Evolutionary conservation across 2,888 invertebrate species (phyloP), one percentile per base, ranked within the genome.

Genomic region (Synergus itoensis): DNA sequence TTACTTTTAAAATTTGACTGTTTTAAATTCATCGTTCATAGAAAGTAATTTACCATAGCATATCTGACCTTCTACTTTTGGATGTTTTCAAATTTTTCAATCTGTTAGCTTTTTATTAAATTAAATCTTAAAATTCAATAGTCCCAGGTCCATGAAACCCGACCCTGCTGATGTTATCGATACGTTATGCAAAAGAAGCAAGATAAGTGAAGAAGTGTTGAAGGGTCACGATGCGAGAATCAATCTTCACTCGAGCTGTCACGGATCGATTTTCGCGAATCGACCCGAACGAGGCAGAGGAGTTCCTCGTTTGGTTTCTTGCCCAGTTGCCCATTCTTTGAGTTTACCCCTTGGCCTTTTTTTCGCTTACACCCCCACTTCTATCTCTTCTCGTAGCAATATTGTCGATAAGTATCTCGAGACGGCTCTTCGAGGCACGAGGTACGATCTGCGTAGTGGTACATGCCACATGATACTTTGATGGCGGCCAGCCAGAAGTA

Each of bases 401-500:
- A 88, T 90, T 86, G 85, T 82, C 87, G 91, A 91, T 91, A 90
- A 90, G 88, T 88, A 91, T 91, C 91, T 90, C 89, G 88, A 86
- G 87, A 86, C 86, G 85, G 86, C 86, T 88, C 88, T 88, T 86
- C 86, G 78, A 78, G 76, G 79, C 77, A 77, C 78, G 80, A 80
- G 80, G 81, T 78, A 79, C 80, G 80, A 83, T 83, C 82, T 79
- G 81, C 78, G 73, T 77, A 81, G 76, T 76, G 76, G 76, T 81
- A 80, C 82, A 81, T 84, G 81, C 80, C 81, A 86, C 84, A 85
- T 84, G 86, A 87, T 88, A 89, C 82, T 90, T 91, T 90, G 91
- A 92, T 92, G 92, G 91, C 92, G 92, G 91, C 90, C 89, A 89
- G 91, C 90, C 90, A 90, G 91, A 91, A 92, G 92, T 92, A 92